These are phyloP conservation scores for Porphyrio hochstetteri DNA, from an alignment of 2,113 vertebrate species.

Conservation along the genomic window DNA sequence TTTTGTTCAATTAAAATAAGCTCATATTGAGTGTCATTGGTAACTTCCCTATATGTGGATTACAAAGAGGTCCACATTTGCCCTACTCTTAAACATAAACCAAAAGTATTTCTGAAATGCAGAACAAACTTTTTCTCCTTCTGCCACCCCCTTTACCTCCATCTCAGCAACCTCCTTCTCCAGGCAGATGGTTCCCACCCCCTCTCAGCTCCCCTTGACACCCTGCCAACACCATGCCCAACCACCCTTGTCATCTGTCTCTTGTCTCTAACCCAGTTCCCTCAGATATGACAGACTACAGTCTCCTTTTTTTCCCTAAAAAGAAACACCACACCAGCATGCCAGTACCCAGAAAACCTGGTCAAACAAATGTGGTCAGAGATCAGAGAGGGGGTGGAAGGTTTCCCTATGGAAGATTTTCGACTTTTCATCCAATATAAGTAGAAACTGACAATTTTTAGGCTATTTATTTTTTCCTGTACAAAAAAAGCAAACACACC, in stretches of 20 bases:
- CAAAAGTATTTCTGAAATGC: not conserved
- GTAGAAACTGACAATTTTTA: not conserved
- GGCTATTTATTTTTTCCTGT: not conserved
- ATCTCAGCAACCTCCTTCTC: slow-evolving; percentile 9
- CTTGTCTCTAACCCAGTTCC: slow-evolving; percentile 43
- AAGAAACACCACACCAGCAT: not conserved
- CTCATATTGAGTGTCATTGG: not conserved
- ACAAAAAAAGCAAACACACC: not conserved
- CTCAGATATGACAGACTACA: slow-evolving; percentile 47
- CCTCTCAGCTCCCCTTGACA: slow-evolving; percentile 36
- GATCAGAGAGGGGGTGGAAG: not conserved
- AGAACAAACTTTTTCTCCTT: not conserved
- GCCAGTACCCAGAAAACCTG: not conserved
- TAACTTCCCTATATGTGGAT: not conserved
- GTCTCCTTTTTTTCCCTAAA: slow-evolving; percentile 33
- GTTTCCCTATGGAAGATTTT: not conserved
- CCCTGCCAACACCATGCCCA: slow-evolving; percentile 52
- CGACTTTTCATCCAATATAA: not conserved
- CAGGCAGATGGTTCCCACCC: slow-evolving; percentile 60
- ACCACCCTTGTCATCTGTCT: slow-evolving; percentile 41
- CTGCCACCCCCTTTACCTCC: not conserved
- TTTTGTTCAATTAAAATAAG: not conserved
- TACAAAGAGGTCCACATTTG: not conserved
- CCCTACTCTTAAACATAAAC: not conserved
- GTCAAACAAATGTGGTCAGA: not conserved